Conservation (phyloP, 1,140 invertebrate species). For the Bombus turneri region DNA sequence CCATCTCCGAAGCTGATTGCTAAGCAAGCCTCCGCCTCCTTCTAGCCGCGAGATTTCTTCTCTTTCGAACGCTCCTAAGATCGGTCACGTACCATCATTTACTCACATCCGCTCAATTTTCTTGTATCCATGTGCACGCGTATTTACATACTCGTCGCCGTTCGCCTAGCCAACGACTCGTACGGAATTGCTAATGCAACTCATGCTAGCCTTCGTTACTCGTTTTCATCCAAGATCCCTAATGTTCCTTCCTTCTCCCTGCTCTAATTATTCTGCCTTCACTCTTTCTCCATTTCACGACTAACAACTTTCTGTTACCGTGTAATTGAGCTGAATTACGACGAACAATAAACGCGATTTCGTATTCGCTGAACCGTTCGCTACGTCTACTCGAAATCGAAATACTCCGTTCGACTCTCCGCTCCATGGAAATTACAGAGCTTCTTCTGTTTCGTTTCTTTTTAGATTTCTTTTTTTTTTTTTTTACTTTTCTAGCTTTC, state of each 20-base stretch:
- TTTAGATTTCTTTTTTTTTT: background rate
- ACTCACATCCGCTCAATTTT: conserved; percentile 52
- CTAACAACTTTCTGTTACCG: conserved; percentile 39
- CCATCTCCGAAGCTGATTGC: background rate
- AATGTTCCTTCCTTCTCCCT: too few species aligned
- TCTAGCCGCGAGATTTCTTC: background rate
- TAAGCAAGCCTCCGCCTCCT: background rate
- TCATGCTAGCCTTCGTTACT: background rate
- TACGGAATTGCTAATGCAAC: conserved; percentile 42
- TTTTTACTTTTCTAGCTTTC: background rate
- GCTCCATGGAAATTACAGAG: background rate
- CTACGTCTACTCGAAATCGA: background rate
- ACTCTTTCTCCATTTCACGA: background rate
- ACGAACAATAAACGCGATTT: conserved; percentile 29
- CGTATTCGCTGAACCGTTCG: conserved; percentile 29
- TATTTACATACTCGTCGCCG: conserved; percentile 47
- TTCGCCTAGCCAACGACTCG: conserved; percentile 28
- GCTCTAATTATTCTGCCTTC: too few species aligned
- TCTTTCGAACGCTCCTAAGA: conserved; percentile 16
- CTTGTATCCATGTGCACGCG: conserved; percentile 26
- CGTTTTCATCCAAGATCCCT: background rate
- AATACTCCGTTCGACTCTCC: background rate
- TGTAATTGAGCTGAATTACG: conserved; percentile 27
- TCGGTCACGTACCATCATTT: conserved; percentile 56
- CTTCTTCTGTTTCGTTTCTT: background rate